Base-by-base conservation (phyloP, 2,113 vertebrate genomes). In the Craseonycteris thonglongyai region DNA sequence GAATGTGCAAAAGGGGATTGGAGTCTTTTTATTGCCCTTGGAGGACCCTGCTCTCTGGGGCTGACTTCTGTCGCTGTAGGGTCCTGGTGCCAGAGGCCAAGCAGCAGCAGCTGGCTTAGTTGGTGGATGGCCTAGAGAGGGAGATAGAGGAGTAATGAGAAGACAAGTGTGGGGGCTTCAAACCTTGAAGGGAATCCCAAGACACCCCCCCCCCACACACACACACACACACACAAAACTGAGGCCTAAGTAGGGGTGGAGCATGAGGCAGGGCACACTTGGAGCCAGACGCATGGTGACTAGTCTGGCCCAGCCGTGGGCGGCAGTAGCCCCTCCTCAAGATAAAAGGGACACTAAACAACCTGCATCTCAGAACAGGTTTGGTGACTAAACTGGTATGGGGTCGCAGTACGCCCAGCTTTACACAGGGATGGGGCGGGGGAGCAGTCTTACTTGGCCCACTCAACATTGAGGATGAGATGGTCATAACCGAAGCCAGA, bases 401-500 rank as follows among this genome's bases (percentile, higher is more conserved):
- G 75, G 58, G 24, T 45, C 33, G 1, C 7, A 16, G 51, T 38
- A 45, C 18, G 40, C 40, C 42, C 0, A 1, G 42, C 51, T 3
- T 19, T 0, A 56, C 7, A 10, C 19, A 2, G 16, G 6, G 2
- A 58, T 59, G 47, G 68, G 33, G 58, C 0, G 0, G 28, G 4
- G 16, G 33, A 38, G 38, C 19, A 28, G 22, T 98, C 99, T 99
- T 96, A 99, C 99, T 99, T 99, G 96, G 99, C 99, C 99, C 99
- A 99, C 97, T 99, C 99, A 74, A 99, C 99, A 1, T 99, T 99
- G 96, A 99, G 99, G 98, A 99, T 99, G 74, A 99, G 98, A 97
- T 99, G 99, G 97, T 99, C 99, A 0, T 99, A 99, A 97, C 99
- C 99, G 0, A 99, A 99, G 66, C 99, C 99, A 0, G 99, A 99